Conservation (phyloP, 2,888 invertebrate species). For the Tenthredo scrophulariae region DNA sequence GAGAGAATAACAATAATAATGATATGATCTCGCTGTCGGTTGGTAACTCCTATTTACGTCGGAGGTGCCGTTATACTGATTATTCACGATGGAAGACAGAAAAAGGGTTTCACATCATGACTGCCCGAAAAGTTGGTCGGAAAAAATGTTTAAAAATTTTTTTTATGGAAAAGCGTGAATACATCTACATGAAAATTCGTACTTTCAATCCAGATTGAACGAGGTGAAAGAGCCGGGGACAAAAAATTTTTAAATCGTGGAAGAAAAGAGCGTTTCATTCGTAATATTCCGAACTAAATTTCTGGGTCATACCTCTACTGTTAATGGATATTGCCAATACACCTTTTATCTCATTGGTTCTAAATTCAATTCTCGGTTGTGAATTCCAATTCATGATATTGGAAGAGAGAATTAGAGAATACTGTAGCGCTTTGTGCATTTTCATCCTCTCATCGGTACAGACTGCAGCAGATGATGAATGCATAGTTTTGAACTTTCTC, state of each 20-base stretch:
- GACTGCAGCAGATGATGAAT: not conserved
- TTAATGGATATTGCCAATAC: not conserved
- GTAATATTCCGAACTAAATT: not conserved
- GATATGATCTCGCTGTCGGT: not conserved
- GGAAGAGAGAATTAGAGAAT: not conserved
- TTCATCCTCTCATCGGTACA: not conserved
- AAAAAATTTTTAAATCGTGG: not conserved
- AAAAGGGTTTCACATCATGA: not conserved
- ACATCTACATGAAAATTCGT: constrained; percentile 2
- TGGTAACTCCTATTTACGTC: not conserved
- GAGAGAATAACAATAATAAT: not conserved
- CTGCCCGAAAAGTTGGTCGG: not conserved
- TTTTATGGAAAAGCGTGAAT: constrained; percentile 1
- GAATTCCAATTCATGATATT: not conserved
- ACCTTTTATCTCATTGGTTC: not conserved
- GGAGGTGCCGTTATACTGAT: not conserved
- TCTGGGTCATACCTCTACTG: not conserved
- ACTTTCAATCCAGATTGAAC: not conserved
- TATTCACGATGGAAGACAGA: not conserved
- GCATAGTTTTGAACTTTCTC: not conserved
- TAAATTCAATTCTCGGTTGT: not conserved
- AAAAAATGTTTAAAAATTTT: not conserved
- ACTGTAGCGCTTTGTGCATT: not conserved
- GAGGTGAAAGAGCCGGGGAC: not conserved
- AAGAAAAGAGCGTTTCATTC: not conserved